Evolutionary conservation across 2,888 invertebrate genomes (phyloP), one percentile per base, ranked within the genome.

Genomic region (Macrophya alboannulata): DNA sequence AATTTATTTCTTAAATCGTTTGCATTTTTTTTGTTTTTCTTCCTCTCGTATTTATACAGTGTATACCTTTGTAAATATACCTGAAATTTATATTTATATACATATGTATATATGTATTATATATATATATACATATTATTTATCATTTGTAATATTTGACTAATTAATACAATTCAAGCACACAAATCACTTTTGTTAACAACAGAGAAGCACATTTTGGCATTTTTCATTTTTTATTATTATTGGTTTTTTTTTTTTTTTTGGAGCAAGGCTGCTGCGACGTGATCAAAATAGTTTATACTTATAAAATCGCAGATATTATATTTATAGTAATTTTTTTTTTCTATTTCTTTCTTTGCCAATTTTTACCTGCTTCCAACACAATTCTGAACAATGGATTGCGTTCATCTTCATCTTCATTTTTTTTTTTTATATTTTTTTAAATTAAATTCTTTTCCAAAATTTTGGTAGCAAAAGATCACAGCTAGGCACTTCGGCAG

Each of bases 401-500:
- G 8, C 31, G 31, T 31, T 31, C 10, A 37, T 10, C 15, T 25
- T 68, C 31, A 31, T 31, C 4, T 31, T 15, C 8, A 31, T 68
- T 68, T 68, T 21, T 10, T 65, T 15, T 65, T 65, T 65, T 65
- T 12, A n/a, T n/a, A n/a, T n/a, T n/a, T n/a, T 25, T 68, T 25
- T 12, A 15, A 68, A 68, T 68, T 31, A 68, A 68, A 68, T 68
- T 37, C 37, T 17, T 68, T 12, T 68, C 37, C 37, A 62, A 62
- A 62, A 90, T 87, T 90, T 88, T 87, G 87, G 88, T 90, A 89
- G 88, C 87, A 89, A 90, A 89, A 65, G 89, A 90, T 90, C 90
- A 90, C 89, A 90, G 90, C 89, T 90, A 88, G 89, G 89, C 89
- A 90, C 88, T 87, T 89, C 88, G 90, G 88, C 87, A 89, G 90